A percentile compares a stretch with the other conserved stretches of the same genome.
Evolutionary conservation across 2,113 vertebrate genomes (phyloP).

Genomic region (Notarius lentiginosus): DNA sequence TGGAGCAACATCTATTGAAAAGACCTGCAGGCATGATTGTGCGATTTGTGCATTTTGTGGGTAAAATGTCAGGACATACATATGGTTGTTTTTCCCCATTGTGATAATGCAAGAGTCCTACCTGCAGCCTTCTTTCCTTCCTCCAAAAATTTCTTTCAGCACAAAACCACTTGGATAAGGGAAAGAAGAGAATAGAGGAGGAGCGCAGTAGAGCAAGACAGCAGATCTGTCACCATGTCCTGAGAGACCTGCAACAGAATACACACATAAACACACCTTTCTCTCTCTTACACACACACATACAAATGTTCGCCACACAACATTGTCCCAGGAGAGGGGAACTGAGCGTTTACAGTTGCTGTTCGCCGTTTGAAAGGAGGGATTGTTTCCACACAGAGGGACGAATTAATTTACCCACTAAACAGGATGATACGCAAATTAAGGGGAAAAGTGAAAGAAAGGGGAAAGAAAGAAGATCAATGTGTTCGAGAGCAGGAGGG

Average conservation of each 20-base stretch:
- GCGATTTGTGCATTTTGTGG: neutral
- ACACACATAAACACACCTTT: slow-evolving; percentile 24
- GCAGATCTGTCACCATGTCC: slow-evolving; percentile 32
- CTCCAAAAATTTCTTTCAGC: slow-evolving; percentile 25
- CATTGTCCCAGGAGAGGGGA: slow-evolving; percentile 40
- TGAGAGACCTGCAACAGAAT: slow-evolving; percentile 38
- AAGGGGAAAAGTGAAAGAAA: slow-evolving; percentile 31
- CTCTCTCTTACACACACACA: neutral
- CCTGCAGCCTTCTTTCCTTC: slow-evolving; percentile 42
- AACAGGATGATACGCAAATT: slow-evolving; percentile 66
- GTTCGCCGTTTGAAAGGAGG: slow-evolving; percentile 63
- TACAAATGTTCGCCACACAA: slow-evolving; percentile 22
- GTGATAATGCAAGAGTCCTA: slow-evolving; percentile 4
- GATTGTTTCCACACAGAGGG: slow-evolving; percentile 70
- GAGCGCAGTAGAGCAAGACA: slow-evolving; percentile 9
- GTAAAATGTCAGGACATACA: neutral
- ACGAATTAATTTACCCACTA: slow-evolving; percentile 71
- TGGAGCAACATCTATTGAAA: neutral
- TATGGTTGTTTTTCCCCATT: neutral
- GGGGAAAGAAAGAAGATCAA: slow-evolving; percentile 47
- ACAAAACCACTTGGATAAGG: slow-evolving; percentile 23
- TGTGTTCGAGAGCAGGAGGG: slow-evolving; percentile 40
- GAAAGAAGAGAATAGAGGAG: slow-evolving; percentile 33
- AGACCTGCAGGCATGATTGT: neutral
- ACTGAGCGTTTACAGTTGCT: slow-evolving; percentile 26